Conservation (phyloP, 1,140 invertebrate species). For the Halictus rubicundus region DNA sequence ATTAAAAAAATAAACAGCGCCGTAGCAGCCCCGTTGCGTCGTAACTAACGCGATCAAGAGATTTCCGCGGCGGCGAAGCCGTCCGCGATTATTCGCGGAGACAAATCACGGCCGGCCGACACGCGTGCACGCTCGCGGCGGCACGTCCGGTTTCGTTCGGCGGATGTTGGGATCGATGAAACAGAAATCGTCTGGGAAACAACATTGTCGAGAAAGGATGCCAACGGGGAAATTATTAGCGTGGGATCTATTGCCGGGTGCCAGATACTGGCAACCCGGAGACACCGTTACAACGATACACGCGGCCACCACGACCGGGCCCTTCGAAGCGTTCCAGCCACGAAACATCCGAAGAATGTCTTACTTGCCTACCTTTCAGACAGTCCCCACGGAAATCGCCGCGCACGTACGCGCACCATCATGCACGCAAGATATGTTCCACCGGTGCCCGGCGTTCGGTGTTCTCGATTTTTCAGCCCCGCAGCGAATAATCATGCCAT, state of each 20-base stretch:
- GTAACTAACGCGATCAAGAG: conserved; percentile 23
- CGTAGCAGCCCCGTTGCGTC: background rate
- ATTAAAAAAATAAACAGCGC: background rate
- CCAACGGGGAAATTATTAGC: conserved; percentile 66
- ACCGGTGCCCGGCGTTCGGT: background rate
- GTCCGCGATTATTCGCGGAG: conserved; percentile 19
- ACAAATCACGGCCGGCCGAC: conserved; percentile 3
- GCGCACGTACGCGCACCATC: background rate
- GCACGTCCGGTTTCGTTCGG: conserved; percentile 13
- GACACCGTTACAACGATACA: conserved; percentile 67
- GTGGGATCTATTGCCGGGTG: conserved; percentile 65
- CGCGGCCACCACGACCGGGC: conserved; percentile 19
- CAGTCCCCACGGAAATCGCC: conserved; percentile 1
- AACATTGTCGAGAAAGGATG: conserved; percentile 51
- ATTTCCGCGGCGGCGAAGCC: background rate
- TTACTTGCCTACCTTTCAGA: conserved; percentile 6
- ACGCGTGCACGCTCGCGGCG: conserved; percentile 18
- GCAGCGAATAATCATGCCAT: background rate
- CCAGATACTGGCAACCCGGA: conserved; percentile 23
- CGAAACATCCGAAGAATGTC: conserved; percentile 64
- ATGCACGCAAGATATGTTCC: background rate
- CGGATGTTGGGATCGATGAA: conserved; percentile 18
- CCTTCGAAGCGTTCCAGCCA: conserved; percentile 51
- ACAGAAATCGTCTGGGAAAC: conserved; percentile 39
- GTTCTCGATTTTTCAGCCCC: background rate